Percentiles rank a stretch among this genome's conserved stretches.
phyloP scores from a whole-genome alignment of 2,888 invertebrate genomes.

The Dolichopus griseipennis region DNA sequence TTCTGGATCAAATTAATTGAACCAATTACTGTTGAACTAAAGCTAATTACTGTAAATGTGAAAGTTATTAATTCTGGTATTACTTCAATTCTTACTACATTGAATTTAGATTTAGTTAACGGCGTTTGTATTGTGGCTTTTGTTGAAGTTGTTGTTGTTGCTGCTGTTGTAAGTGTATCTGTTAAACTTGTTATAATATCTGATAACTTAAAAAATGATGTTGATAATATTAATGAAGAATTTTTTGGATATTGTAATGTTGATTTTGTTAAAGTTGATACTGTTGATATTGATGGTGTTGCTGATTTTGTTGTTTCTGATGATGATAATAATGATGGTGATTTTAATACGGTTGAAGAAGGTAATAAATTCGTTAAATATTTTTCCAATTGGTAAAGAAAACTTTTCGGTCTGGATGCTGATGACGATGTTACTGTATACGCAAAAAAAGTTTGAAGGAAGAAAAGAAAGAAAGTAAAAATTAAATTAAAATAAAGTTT shows the following conservation, averaged over 20 bases:
- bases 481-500: neutral
- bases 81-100: neutral
- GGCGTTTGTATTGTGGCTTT: neutral
- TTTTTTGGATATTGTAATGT: conserved; percentile 3
- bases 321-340: neutral
- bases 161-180: neutral
- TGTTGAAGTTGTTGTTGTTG: neutral
- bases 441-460: neutral
- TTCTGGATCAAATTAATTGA: conserved; percentile 37
- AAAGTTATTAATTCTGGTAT: conserved; percentile 1
- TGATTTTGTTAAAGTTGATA: conserved; percentile 19
- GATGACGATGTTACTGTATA: conserved; percentile 15
- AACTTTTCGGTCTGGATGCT: neutral
- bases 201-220: neutral
- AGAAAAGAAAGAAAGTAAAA: neutral
- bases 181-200: neutral
- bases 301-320: too few species aligned
- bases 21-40: conserved; percentile 24
- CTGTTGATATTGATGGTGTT: neutral
- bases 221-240: neutral
- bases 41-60: conserved; percentile 6
- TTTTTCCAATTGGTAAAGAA: neutral
- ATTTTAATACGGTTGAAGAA: neutral
- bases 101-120: neutral
- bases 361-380: neutral